These are phyloP conservation scores for Holotrichia oblita DNA, from an alignment of 1,140 invertebrate genomes.

Conservation along the genomic window DNA sequence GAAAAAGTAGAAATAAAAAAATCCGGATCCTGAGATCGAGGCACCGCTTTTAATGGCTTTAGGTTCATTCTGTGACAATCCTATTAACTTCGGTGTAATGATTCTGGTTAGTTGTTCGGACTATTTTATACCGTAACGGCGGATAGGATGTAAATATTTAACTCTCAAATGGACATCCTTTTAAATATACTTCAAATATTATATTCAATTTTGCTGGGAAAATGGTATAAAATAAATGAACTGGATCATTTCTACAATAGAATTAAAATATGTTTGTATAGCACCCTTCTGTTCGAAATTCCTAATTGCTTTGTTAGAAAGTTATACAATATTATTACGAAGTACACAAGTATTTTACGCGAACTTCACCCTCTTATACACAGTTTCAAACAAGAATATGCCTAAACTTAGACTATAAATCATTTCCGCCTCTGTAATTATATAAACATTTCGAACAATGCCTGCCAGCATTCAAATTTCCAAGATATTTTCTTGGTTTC, in stretches of 20 bases:
- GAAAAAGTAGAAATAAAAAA: background rate
- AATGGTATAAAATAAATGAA: too few species aligned
- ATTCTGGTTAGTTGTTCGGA: background rate
- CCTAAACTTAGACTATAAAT: background rate
- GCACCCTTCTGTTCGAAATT: too few species aligned
- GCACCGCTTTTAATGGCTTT: background rate
- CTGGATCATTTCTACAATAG: too few species aligned
- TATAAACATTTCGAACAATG: background rate
- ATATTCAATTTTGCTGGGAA: too few species aligned
- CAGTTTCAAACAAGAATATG: background rate
- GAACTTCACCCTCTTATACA: background rate
- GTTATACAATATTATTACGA: background rate
- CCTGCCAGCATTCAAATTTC: background rate
- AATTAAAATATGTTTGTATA: too few species aligned
- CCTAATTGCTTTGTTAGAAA: background rate
- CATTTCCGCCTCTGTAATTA: constrained; percentile 1
- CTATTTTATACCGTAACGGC: background rate
- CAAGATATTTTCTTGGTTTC: background rate
- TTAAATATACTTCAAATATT: background rate
- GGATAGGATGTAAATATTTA: background rate
- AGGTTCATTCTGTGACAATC: background rate
- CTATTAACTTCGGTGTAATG: constrained; percentile 2
- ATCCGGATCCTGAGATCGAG: background rate
- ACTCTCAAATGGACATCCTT: background rate
- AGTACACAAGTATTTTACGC: background rate